These are phyloP conservation scores for Nomada fucata DNA, from an alignment of 2,888 invertebrate species.

Conservation along the genomic window DNA sequence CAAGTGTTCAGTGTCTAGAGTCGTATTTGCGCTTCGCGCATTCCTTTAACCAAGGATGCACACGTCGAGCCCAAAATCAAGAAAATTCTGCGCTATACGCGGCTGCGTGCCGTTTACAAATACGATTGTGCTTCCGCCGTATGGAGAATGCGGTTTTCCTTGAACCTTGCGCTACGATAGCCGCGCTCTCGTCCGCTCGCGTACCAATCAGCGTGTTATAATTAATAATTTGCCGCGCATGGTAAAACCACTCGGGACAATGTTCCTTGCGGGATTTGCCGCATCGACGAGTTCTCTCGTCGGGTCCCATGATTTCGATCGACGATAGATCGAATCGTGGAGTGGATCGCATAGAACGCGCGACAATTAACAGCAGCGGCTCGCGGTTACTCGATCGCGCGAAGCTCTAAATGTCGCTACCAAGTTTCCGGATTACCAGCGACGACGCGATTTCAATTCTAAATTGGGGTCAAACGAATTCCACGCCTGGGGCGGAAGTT, in stretches of 20 bases:
- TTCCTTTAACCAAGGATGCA: no score
- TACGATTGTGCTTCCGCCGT: slow-evolving; percentile 32
- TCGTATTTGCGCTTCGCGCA: no score
- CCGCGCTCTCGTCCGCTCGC: slow-evolving; percentile 39
- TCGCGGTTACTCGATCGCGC: slow-evolving; percentile 28
- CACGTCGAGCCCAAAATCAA: no score
- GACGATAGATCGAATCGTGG: no score
- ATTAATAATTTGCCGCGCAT: slow-evolving; percentile 74
- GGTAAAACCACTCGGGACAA: slow-evolving; percentile 16
- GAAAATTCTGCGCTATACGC: neutral
- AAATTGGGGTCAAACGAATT: slow-evolving; percentile 29
- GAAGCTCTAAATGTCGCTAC: neutral
- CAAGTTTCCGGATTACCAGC: slow-evolving; percentile 6
- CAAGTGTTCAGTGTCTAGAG: no score
- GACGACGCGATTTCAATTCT: slow-evolving; percentile 32
- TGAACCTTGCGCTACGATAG: slow-evolving; percentile 76
- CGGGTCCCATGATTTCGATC: no score
- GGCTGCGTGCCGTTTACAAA: slow-evolving; percentile 50
- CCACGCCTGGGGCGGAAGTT: slow-evolving; percentile 27
- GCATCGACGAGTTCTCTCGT: no score
- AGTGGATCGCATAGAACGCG: no score
- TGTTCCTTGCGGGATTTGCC: no score
- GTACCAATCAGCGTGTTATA: slow-evolving; percentile 67
- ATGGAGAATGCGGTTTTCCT: slow-evolving; percentile 78
- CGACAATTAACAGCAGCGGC: slow-evolving; percentile 1